Conservation (phyloP, 2,888 invertebrate species). For the Cerastis leucographa region DNA sequence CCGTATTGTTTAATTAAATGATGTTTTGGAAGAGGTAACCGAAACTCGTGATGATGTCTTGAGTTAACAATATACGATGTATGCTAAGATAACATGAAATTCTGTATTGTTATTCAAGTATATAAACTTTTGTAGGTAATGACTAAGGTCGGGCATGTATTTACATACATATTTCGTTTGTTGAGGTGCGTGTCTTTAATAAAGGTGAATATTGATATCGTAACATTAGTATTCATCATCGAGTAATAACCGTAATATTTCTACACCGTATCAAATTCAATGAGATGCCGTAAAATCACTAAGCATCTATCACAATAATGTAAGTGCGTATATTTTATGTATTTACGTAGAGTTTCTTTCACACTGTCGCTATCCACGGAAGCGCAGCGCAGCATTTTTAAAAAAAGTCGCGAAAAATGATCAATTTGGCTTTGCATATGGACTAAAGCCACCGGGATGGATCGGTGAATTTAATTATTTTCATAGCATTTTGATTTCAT, state of each 20-base stretch:
- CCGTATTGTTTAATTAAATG: not conserved
- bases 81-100: not conserved
- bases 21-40: not conserved
- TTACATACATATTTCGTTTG: not conserved
- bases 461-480: conserved; percentile 2
- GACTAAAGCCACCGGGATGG: too few relatives aligned
- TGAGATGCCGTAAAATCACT: not conserved
- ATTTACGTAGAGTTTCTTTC: not conserved
- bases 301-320: not conserved
- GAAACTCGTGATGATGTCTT: not conserved
- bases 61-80: not conserved
- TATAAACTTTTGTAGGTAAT: not conserved
- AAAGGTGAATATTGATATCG: too few relatives aligned
- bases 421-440: conserved; percentile 2
- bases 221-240: not conserved
- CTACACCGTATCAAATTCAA: not conserved
- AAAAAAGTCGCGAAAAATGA: too few relatives aligned
- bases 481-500: not conserved
- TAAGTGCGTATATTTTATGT: not conserved
- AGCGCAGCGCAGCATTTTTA: too few relatives aligned
- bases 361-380: not conserved
- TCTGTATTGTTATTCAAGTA: not conserved
- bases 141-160: too few relatives aligned
- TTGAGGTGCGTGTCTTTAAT: too few relatives aligned
- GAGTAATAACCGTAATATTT: not conserved